These are phyloP conservation scores for Equus przewalskii DNA, from an alignment of 2,113 vertebrate genomes.

Conservation along the genomic window DNA sequence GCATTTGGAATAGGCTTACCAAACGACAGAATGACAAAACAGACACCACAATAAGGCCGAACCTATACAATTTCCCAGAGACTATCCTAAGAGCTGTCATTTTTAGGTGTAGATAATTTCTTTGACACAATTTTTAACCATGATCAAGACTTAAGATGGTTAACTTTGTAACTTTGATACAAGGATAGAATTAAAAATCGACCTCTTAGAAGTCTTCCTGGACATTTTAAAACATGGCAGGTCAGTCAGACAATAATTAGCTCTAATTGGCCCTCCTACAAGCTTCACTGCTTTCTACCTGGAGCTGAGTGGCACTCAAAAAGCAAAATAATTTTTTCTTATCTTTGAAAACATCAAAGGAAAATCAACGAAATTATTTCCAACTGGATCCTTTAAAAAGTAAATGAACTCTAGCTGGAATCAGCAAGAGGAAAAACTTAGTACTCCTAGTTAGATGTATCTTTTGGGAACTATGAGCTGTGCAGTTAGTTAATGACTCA, in stretches of 20 bases:
- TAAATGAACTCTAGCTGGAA: slow-evolving; percentile 63
- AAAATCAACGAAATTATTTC: slow-evolving; percentile 72
- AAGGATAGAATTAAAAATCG: slow-evolving; percentile 58
- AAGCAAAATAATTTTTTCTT: slow-evolving; percentile 62
- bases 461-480: background rate
- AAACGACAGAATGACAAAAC: background rate
- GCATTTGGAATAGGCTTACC: background rate
- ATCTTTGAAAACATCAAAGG: slow-evolving; percentile 76
- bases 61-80: background rate
- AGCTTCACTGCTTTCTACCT: slow-evolving; percentile 61
- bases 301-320: slow-evolving; percentile 55
- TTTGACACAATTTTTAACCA: slow-evolving; percentile 43
- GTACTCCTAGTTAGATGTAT: background rate
- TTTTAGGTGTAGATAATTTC: background rate
- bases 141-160: background rate
- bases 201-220: slow-evolving; percentile 42
- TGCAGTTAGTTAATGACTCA: slow-evolving; percentile 66
- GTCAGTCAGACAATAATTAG: slow-evolving; percentile 72
- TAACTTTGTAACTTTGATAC: slow-evolving; percentile 36
- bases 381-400: slow-evolving; percentile 67
- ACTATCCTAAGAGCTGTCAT: background rate
- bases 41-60: background rate
- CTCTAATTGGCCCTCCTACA: slow-evolving; percentile 65
- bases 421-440: background rate
- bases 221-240: slow-evolving; percentile 52